Evolutionary conservation across 2,888 invertebrate species (phyloP).

Genomic region (Congeria kusceri): DNA sequence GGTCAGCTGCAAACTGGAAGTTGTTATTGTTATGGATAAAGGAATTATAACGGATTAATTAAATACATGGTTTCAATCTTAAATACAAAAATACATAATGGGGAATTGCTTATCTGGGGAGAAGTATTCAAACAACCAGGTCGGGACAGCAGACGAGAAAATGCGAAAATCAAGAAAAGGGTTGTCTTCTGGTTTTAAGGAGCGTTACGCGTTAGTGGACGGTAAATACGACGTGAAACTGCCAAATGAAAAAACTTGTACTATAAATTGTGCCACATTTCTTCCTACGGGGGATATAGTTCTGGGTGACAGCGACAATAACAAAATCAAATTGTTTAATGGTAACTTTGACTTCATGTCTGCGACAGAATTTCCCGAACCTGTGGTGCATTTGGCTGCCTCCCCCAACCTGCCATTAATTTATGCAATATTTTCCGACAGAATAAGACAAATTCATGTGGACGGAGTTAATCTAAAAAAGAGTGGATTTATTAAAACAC

Average conservation of each 20-base stretch:
- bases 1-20: too few relatives aligned
- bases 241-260: conserved; percentile 45
- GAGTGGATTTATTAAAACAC: conserved; percentile 57
- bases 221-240: conserved; percentile 51
- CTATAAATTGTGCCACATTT: conserved; percentile 54
- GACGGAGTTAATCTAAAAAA: conserved; percentile 40
- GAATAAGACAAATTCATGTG: conserved; percentile 54
- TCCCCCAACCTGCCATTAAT: conserved; percentile 53
- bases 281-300: conserved; percentile 58
- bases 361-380: conserved; percentile 39
- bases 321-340: conserved; percentile 53
- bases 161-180: neutral
- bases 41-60: too few relatives aligned
- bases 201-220: conserved; percentile 53
- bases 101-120: neutral
- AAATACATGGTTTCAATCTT: too few relatives aligned
- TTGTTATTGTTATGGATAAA: too few relatives aligned
- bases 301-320: conserved; percentile 48
- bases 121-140: neutral
- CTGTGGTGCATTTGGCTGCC: conserved; percentile 38
- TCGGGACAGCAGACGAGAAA: neutral
- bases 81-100: neutral
- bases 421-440: conserved; percentile 56
- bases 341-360: conserved; percentile 49
- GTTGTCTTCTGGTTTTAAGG: conserved; percentile 1